A percentile compares a stretch with the other conserved stretches of the same genome.
Evolutionary conservation across 2,888 invertebrate species (phyloP).

Genomic region (Stratiomys singularior): DNA sequence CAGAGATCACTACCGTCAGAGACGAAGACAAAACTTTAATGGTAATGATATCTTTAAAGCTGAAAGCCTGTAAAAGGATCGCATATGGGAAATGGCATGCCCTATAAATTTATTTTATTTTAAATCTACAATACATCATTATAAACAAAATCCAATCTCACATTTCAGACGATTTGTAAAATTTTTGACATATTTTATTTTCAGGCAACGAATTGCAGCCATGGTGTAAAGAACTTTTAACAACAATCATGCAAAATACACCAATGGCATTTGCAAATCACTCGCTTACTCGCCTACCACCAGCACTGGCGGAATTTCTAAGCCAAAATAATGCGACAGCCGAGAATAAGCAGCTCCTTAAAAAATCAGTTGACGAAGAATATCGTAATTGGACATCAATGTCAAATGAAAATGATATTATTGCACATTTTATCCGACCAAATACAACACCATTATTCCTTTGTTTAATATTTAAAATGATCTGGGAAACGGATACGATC

Average conservation of each 20-base stretch:
- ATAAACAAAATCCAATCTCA: no score
- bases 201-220: conserved; percentile 66
- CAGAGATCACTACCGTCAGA: no score
- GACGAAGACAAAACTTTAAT: no score
- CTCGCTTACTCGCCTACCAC: conserved; percentile 91
- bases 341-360: conserved; percentile 90
- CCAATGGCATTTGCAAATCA: conserved; percentile 96
- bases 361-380: conserved; percentile 94
- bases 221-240: conserved; percentile 91
- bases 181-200: neutral
- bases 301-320: conserved; percentile 89
- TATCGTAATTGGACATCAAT: conserved; percentile 96
- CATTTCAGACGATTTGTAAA: no score
- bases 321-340: conserved; percentile 83
- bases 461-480: conserved; percentile 94
- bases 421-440: conserved; percentile 94
- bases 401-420: conserved; percentile 96
- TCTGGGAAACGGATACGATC: conserved; percentile 92
- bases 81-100: no score
- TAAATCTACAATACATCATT: no score
- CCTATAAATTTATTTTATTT: no score
- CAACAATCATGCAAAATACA: conserved; percentile 91
- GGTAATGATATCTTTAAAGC: no score
- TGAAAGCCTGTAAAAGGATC: no score
- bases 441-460: conserved; percentile 91